phyloP scores from a whole-genome alignment of 1,140 invertebrate genomes.

The Tribolium madens region DNA sequence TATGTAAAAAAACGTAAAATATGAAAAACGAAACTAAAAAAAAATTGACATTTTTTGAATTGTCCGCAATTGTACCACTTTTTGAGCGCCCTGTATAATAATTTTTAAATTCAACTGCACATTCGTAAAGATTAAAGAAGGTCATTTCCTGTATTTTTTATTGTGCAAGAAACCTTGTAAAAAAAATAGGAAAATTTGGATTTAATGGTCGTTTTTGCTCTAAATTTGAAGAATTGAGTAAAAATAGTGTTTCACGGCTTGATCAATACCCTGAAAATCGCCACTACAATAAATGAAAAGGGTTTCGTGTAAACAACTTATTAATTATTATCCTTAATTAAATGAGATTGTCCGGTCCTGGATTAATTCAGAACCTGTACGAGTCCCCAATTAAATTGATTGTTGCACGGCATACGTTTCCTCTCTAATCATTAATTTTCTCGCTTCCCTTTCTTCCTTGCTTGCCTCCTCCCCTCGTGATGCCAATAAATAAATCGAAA shows the following conservation, averaged over 20 bases:
- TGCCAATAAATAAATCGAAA: constrained; percentile 31
- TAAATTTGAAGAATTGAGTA: too few species aligned
- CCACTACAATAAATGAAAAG: constrained; percentile 3
- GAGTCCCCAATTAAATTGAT: constrained; percentile 28
- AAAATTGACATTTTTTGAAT: too few species aligned
- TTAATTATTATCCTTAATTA: constrained; percentile 28
- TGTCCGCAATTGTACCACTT: too few species aligned
- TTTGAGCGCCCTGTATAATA: too few species aligned
- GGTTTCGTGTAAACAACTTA: constrained; percentile 32
- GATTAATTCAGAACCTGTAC: constrained; percentile 19
- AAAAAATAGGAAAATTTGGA: too few species aligned
- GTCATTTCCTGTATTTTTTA: too few species aligned
- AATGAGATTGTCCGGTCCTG: constrained; percentile 20
- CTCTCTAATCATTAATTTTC: constrained; percentile 30
- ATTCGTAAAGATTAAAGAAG: too few species aligned
- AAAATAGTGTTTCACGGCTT: background rate
- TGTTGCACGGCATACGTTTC: background rate
- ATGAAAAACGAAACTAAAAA: too few species aligned
- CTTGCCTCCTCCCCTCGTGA: background rate
- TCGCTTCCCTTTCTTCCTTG: background rate
- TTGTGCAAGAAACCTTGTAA: too few species aligned
- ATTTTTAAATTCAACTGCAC: too few species aligned
- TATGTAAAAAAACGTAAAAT: too few species aligned
- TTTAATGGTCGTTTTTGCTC: too few species aligned
- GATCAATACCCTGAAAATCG: constrained; percentile 16